Percentiles rank a stretch among this genome's conserved stretches.
These are phyloP conservation scores for Montipora capitata DNA, from an alignment of 92 coral and sea anemone species.

Conservation along the genomic window DNA sequence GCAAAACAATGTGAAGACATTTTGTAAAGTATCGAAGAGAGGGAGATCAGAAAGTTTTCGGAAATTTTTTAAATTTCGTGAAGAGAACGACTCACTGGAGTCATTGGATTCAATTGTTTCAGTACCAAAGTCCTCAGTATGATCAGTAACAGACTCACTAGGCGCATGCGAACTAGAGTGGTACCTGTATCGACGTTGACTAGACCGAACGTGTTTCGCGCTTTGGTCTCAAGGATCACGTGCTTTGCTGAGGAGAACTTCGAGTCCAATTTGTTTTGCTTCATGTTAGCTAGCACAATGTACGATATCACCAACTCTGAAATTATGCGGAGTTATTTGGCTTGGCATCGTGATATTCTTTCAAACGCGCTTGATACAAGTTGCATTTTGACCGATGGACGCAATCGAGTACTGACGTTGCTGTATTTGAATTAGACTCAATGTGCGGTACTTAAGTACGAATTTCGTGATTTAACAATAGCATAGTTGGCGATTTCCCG, in stretches of 20 bases:
- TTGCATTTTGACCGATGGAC: neutral
- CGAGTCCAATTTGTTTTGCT: conserved; percentile 21
- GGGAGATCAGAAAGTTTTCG: no score
- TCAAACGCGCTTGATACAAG: neutral
- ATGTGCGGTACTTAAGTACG: neutral
- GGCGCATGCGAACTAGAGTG: conserved; percentile 48
- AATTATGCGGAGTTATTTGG: conserved; percentile 32
- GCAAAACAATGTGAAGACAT: no score
- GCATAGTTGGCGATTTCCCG: conserved; percentile 11
- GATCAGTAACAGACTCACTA: neutral
- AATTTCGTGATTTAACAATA: conserved; percentile 59
- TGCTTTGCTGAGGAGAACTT: conserved; percentile 27
- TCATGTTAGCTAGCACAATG: conserved; percentile 34
- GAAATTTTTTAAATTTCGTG: no score
- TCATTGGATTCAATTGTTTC: neutral
- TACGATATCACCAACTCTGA: conserved; percentile 45
- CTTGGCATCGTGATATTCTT: conserved; percentile 7
- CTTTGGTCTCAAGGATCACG: conserved; percentile 31
- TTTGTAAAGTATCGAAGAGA: no score
- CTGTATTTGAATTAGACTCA: neutral
- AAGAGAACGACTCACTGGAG: neutral
- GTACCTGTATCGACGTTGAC: conserved; percentile 18
- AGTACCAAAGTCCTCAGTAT: no score
- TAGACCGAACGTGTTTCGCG: conserved; percentile 48
- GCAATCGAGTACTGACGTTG: neutral